A percentile compares a stretch with the other conserved stretches of the same genome.
These are phyloP conservation scores for Megaceryle torquata DNA, from an alignment of 2,113 vertebrate species.

Conservation along the genomic window DNA sequence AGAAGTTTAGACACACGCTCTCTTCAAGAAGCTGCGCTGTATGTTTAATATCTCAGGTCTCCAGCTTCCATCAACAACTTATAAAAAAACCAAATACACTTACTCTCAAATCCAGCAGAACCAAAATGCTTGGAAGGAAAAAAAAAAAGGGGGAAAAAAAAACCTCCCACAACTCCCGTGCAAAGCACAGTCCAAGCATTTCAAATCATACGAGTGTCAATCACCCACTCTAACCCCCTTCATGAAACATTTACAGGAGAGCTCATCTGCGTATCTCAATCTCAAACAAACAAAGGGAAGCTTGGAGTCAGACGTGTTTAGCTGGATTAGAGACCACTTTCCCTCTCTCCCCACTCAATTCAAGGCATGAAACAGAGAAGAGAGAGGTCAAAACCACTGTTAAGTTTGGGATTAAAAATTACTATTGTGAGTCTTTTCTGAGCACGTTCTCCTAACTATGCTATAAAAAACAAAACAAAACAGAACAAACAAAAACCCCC, in stretches of 20 bases:
- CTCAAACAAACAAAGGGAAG: neutral
- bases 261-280: neutral
- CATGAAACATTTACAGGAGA: conserved; percentile 65
- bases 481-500: neutral
- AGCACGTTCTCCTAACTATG: neutral
- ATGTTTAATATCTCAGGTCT: neutral
- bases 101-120: neutral
- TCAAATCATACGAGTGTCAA: neutral
- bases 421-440: neutral
- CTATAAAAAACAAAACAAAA: neutral
- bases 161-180: neutral
- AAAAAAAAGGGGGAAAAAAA: neutral
- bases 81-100: neutral
- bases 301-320: neutral
- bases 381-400: neutral
- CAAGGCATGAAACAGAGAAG: neutral
- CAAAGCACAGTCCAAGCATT: conserved; percentile 13
- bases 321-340: neutral
- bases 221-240: neutral
- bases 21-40: neutral
- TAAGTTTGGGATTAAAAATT: neutral
- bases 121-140: neutral
- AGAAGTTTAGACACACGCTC: neutral
- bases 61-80: neutral
- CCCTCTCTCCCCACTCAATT: neutral